phyloP scores from a whole-genome alignment of 2,888 invertebrate species.

The Smittia sp. region DNA sequence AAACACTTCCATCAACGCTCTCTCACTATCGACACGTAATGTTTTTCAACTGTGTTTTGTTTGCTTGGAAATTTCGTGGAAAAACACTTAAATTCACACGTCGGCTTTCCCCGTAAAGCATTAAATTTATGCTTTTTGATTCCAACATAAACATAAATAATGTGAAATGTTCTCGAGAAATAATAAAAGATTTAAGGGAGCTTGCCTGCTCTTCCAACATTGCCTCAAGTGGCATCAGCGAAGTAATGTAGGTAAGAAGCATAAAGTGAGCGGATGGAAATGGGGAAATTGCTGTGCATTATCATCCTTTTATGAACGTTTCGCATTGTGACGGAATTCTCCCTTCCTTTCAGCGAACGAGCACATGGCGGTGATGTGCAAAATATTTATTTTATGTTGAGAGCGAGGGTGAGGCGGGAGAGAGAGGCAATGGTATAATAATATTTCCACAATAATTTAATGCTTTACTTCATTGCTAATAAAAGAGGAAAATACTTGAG shows the following conservation, averaged over 20 bases:
- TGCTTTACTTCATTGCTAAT: neutral
- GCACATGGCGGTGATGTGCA: conserved; percentile 34
- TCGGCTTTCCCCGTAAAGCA: conserved; percentile 15
- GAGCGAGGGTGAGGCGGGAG: neutral
- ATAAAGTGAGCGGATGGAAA: conserved; percentile 3
- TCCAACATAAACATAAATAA: conserved; percentile 41
- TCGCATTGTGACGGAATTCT: conserved; percentile 14
- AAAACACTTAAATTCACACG: conserved; percentile 41
- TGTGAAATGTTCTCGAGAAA: conserved; percentile 31
- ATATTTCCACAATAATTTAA: conserved; percentile 4
- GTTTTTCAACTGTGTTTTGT: conserved; percentile 17
- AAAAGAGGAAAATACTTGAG: too few relatives aligned
- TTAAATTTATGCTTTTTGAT: conserved; percentile 40
- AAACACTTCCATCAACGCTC: neutral
- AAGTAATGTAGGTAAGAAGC: conserved; percentile 14
- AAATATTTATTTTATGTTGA: conserved; percentile 35
- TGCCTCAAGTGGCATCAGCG: conserved; percentile 39
- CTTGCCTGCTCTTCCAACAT: conserved; percentile 1
- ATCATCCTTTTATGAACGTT: conserved; percentile 29
- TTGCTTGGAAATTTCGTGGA: conserved; percentile 19
- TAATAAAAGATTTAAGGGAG: conserved; percentile 40
- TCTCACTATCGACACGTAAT: neutral
- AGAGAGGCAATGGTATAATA: neutral
- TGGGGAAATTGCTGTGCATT: conserved; percentile 24
- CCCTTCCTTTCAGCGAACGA: neutral